A percentile compares a stretch with the other conserved stretches of the same genome.
phyloP scores from a whole-genome alignment of 2,113 vertebrate species.

The Callocephalon fimbriatum region DNA sequence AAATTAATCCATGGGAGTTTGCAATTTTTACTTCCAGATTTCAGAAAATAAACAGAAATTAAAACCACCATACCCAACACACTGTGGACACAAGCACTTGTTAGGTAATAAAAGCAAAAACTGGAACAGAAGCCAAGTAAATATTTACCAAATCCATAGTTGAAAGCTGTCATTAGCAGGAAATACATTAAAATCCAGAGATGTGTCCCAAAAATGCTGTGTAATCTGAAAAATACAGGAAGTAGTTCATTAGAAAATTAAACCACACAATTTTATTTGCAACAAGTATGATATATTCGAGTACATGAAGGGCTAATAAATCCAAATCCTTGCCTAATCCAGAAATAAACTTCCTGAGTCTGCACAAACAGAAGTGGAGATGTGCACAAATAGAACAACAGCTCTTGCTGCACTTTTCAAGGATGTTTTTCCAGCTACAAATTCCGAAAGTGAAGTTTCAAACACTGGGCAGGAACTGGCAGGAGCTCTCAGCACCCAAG shows the following conservation, averaged over 20 bases:
- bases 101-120: neutral
- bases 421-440: neutral
- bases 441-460: neutral
- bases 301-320: neutral
- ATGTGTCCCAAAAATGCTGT: constrained; percentile 65
- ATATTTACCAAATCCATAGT: constrained; percentile 96
- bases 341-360: neutral
- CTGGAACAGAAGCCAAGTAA: neutral
- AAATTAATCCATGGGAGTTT: neutral
- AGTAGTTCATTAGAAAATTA: neutral
- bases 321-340: neutral
- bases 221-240: constrained; percentile 81
- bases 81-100: neutral
- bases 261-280: neutral
- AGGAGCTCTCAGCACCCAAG: neutral
- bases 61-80: neutral
- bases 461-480: fast-evolving
- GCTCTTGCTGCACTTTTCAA: neutral
- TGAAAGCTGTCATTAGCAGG: constrained; percentile 84
- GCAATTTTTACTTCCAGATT: neutral
- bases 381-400: neutral
- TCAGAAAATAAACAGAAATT: neutral
- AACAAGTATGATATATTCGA: neutral
- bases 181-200: constrained; percentile 81
- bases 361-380: neutral